Evolutionary conservation across 2,113 vertebrate genomes (phyloP), one percentile per base, ranked within the genome.

Genomic region (Passer domesticus): DNA sequence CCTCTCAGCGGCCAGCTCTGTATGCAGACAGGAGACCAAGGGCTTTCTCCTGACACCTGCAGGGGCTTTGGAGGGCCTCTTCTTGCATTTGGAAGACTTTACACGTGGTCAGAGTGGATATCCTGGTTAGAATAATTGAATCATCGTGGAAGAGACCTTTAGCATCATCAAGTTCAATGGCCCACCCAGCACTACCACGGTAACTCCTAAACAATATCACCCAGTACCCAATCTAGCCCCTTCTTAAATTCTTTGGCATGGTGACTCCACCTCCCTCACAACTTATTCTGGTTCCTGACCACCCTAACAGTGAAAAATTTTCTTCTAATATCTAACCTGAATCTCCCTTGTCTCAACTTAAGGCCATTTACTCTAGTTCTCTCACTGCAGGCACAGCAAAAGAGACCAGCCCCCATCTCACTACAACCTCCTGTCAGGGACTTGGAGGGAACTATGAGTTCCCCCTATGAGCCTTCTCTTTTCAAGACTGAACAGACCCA

Each of bases 1-100:
- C 14, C 18, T 82, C 31, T 19, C 35, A 55, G 44, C 0, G 0
- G 37, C 22, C 15, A 41, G 31, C 49, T 46, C 46, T 59, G 1
- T 14, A 22, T 37, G 31, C 3, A 1, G 44, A 5, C 16, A 35
- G 64, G 58, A 69, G 44, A 49, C 50, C 18, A 9, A 5, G 60
- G 0, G 0, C 68, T 43, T 33, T 37, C n/a, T 67, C 37, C 60
- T 46, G 35, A 47, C 5, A 24, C 16, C 6, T 30, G 7, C 31
- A 19, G 0, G 27, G 68, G 20, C 49, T 47, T 76, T 43, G 12
- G 20, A 35, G 41, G 35, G 21, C 19, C 28, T 47, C 41, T 74
- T 67, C 37, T 62, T 70, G 53, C 11, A 17, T 62, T 75, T 6
- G 1, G 16, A 46, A 37, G 46, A 37, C 25, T 81, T 89, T 49